These are phyloP conservation scores for Grantiella picta DNA, from an alignment of 2,113 vertebrate species.

Conservation along the genomic window DNA sequence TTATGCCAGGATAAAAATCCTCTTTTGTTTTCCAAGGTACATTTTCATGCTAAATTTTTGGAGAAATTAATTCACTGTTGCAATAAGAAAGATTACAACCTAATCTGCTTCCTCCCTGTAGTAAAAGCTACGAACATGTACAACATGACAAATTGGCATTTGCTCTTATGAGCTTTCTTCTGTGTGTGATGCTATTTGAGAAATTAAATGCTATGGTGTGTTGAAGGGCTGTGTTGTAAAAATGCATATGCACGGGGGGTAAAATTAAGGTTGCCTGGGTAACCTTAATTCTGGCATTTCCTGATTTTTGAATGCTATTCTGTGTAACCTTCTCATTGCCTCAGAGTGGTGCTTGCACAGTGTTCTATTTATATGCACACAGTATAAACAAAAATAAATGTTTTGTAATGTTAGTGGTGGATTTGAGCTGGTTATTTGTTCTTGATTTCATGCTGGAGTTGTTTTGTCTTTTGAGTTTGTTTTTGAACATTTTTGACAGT, in stretches of 20 bases:
- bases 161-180: not conserved
- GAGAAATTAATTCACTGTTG: not conserved
- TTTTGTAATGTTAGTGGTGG: not conserved
- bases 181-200: not conserved
- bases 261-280: constrained; percentile 64
- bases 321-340: constrained; percentile 20
- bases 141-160: not conserved
- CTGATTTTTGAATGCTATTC: constrained; percentile 53
- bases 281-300: constrained; percentile 67
- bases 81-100: not conserved
- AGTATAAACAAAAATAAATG: constrained; percentile 16
- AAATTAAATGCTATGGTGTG: constrained; percentile 22
- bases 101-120: not conserved
- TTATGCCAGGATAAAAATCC: not conserved
- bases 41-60: not conserved
- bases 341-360: constrained; percentile 6
- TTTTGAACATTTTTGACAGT: not conserved
- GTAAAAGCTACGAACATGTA: not conserved
- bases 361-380: not conserved
- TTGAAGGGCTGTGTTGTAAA: constrained; percentile 29
- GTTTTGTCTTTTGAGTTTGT: not conserved
- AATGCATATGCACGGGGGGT: not conserved
- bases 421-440: not conserved
- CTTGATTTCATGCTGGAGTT: not conserved
- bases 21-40: not conserved